Evolutionary conservation across 2,888 invertebrate species (phyloP), one percentile per base, ranked within the genome.

Genomic region (Thecophora atra): DNA sequence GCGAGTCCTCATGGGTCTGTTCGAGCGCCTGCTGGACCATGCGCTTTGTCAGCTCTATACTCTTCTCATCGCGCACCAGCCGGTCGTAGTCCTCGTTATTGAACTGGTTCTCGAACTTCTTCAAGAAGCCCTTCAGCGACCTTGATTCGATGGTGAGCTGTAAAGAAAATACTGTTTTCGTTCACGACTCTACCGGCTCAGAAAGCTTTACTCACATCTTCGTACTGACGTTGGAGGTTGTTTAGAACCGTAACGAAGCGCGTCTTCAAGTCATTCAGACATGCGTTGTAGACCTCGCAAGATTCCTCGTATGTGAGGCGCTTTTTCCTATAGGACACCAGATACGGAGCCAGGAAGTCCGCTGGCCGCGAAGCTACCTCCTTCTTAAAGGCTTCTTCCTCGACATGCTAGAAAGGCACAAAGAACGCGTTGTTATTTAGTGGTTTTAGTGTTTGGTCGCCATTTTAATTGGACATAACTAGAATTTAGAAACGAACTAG

Each of bases 201-300:
- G 11, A 42, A 17, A 2, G 4, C 13, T 42, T 30, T 37, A 72
- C 81, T 79, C 79, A 91, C 91, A 87, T 88, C 87, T 77, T 93
- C 91, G 81, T 91, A 92, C 76, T 90, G 88, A 28, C 87, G 87
- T 77, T 93, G 91, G 28, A 94, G 89, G 47, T 89, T 84, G 75
- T 89, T 90, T 19, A 93, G 91, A 54, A 93, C 86, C 0, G 88
- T 87, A 5, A 92, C 85, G 74, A 91, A 88, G 44, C 89, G 88
- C 0, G 89, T 85, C 79, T 91, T 92, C 77, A 92, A 91, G 80
- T 94, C 93, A 68, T 88, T 88, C 56, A 94, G 85, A 74, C 94
- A 94, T 7, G 81, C 77, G 62, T 84, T 79, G 63, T 81, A 85
- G 0, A 82, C 82, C 3, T 69, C 72, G 75, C 78, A 72, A 0